phyloP scores from a whole-genome alignment of 2,113 vertebrate species.

The Heptranchias perlo region DNA sequence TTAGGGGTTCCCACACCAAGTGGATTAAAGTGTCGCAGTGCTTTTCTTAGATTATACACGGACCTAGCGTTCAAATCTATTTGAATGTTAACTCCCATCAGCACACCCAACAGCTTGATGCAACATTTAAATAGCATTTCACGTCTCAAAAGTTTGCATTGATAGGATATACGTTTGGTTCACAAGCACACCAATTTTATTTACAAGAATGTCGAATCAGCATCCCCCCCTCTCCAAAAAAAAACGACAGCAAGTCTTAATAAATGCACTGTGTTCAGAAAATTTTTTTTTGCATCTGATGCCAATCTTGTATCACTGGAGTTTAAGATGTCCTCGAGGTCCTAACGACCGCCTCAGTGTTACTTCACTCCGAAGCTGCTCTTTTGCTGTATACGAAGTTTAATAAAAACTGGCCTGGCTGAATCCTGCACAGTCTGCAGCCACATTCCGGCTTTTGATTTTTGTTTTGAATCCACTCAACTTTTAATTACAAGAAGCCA shows the following conservation, averaged over 20 bases:
- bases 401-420: not conserved
- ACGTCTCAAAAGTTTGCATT: not conserved
- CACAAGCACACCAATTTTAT: not conserved
- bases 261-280: not conserved
- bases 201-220: not conserved
- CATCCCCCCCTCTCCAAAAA: not conserved
- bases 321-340: not conserved
- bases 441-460: not conserved
- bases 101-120: not conserved
- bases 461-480: not conserved
- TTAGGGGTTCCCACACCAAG: not conserved
- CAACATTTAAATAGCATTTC: not conserved
- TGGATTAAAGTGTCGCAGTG: not conserved
- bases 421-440: not conserved
- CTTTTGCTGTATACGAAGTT: not conserved
- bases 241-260: not conserved
- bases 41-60: not conserved
- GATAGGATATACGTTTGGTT: not conserved
- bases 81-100: not conserved
- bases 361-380: not conserved
- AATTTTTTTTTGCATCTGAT: not conserved
- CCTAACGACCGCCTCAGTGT: not conserved
- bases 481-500: conserved; percentile 5
- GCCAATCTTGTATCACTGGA: not conserved
- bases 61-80: not conserved